Conservation (phyloP, 2,888 invertebrate species). For the Parelbella ahira region DNA sequence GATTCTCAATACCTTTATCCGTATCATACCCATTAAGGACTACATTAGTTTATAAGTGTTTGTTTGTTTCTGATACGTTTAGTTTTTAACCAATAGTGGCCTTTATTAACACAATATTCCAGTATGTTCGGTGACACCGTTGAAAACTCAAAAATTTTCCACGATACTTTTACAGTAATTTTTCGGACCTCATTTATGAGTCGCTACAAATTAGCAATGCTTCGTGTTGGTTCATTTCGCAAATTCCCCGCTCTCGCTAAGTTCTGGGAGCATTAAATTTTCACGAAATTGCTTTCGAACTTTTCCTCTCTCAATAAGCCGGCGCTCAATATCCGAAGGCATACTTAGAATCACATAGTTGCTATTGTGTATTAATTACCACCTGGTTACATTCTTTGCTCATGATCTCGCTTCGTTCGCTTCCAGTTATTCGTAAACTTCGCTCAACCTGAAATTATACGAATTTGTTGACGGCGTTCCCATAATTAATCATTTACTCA, state of each 20-base stretch:
- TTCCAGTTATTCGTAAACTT: neutral
- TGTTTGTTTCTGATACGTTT: too few relatives aligned
- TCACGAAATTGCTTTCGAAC: conserved; percentile 74
- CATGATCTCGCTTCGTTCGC: conserved; percentile 22
- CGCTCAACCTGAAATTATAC: conserved; percentile 7
- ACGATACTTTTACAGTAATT: conserved; percentile 13
- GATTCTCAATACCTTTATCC: too few relatives aligned
- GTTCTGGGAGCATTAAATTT: conserved; percentile 71
- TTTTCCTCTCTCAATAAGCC: conserved; percentile 68
- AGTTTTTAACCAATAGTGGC: too few relatives aligned
- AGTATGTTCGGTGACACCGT: too few relatives aligned
- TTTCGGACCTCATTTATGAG: conserved; percentile 58
- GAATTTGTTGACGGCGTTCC: too few relatives aligned
- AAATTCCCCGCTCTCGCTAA: conserved; percentile 71
- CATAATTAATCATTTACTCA: conserved; percentile 6
- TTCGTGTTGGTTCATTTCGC: conserved; percentile 65
- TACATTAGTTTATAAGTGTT: too few relatives aligned
- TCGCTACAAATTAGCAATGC: conserved; percentile 72
- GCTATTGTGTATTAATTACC: conserved; percentile 50
- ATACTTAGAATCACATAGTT: conserved; percentile 62
- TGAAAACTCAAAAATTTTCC: too few relatives aligned
- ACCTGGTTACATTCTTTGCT: conserved; percentile 38
- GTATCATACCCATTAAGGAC: too few relatives aligned
- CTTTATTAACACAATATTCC: too few relatives aligned
- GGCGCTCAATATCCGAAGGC: conserved; percentile 63